Evolutionary conservation across 2,113 vertebrate species (phyloP).

Genomic region (Dicrurus megarhynchus): DNA sequence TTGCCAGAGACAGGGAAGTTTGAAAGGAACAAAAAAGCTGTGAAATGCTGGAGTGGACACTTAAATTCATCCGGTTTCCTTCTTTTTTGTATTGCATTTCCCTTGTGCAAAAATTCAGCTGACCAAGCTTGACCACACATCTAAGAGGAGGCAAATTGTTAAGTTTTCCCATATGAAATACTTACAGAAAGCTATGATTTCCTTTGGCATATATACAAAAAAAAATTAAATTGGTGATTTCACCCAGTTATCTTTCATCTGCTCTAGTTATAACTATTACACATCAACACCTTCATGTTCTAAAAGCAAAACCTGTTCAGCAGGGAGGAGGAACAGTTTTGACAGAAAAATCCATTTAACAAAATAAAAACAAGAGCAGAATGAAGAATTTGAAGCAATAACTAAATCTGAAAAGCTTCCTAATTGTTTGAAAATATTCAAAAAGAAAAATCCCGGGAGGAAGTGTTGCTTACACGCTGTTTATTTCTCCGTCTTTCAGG

Average conservation of each 20-base stretch:
- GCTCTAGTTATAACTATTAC: background rate
- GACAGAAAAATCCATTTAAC: background rate
- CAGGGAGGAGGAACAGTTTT: background rate
- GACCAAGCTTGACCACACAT: background rate
- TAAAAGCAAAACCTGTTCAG: background rate
- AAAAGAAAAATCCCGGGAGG: background rate
- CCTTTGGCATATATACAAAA: background rate
- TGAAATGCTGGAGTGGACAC: background rate
- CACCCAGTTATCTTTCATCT: background rate
- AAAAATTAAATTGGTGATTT: background rate
- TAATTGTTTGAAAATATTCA: background rate
- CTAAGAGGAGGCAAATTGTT: background rate
- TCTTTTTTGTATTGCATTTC: background rate
- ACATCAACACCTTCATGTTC: background rate
- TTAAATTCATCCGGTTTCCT: background rate
- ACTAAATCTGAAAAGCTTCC: background rate
- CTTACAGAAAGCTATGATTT: background rate
- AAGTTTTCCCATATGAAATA: background rate
- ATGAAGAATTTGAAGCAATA: background rate
- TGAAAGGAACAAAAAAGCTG: background rate
- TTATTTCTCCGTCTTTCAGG: background rate
- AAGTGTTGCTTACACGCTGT: background rate
- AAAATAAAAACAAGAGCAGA: background rate
- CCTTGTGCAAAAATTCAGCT: background rate
- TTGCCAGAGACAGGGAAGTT: background rate